Conservation (phyloP, 1,140 invertebrate genomes). For the Lasaia peninsularis region DNA sequence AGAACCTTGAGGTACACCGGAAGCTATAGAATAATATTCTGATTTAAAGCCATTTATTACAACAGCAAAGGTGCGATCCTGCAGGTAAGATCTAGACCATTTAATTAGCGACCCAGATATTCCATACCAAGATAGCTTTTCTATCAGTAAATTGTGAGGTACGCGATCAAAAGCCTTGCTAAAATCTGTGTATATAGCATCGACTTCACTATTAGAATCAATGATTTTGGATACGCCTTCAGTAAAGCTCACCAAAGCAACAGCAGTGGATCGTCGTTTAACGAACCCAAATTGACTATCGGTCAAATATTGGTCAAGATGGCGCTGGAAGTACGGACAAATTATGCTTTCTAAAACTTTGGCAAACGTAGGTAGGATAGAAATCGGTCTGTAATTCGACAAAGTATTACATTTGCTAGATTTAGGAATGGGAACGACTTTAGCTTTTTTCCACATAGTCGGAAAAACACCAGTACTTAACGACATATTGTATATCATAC, state of each 20-base stretch:
- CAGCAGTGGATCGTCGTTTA: slow-evolving; percentile 15
- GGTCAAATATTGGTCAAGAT: slow-evolving; percentile 20
- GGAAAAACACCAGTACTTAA: slow-evolving; percentile 19
- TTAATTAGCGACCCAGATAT: slow-evolving; percentile 8
- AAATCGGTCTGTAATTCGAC: slow-evolving; percentile 22
- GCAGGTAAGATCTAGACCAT: slow-evolving; percentile 18
- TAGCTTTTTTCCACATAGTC: slow-evolving; percentile 16
- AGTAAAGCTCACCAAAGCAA: slow-evolving; percentile 17
- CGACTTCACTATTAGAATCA: slow-evolving; percentile 18
- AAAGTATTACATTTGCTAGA: slow-evolving; percentile 15
- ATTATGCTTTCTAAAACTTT: slow-evolving; percentile 24
- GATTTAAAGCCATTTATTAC: slow-evolving; percentile 18
- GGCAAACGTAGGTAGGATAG: slow-evolving; percentile 18
- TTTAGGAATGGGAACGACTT: slow-evolving; percentile 23
- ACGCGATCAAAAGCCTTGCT: slow-evolving; percentile 23
- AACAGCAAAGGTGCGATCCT: slow-evolving; percentile 19
- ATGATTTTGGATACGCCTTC: slow-evolving; percentile 14
- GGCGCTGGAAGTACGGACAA: slow-evolving; percentile 17
- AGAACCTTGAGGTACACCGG: slow-evolving; percentile 21
- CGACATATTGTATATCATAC: not conserved
- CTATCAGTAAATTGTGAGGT: slow-evolving; percentile 11
- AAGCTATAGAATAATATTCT: not conserved
- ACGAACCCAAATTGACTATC: slow-evolving; percentile 22
- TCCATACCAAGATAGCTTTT: slow-evolving; percentile 20
- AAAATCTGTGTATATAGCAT: slow-evolving; percentile 24